Percentiles rank a stretch among this genome's conserved stretches.
These are phyloP conservation scores for Merodon equestris DNA, from an alignment of 2,888 invertebrate genomes.

Conservation along the genomic window DNA sequence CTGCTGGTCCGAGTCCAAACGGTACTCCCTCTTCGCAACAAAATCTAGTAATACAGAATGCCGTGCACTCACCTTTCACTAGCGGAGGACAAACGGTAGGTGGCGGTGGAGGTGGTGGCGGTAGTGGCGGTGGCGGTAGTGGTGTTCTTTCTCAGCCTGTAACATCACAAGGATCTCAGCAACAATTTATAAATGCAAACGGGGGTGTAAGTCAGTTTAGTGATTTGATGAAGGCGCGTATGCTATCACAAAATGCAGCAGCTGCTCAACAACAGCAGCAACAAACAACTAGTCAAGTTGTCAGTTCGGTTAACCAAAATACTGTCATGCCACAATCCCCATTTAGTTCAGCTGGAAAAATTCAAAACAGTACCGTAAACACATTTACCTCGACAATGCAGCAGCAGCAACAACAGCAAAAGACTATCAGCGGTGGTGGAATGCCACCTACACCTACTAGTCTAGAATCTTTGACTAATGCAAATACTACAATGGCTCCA, in stretches of 20 bases:
- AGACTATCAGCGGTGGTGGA: slow-evolving; percentile 73
- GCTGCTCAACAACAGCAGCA: slow-evolving; percentile 71
- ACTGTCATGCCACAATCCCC: slow-evolving; percentile 75
- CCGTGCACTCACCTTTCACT: slow-evolving; percentile 87
- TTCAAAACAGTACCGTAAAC: slow-evolving; percentile 70
- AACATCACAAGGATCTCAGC: slow-evolving; percentile 72
- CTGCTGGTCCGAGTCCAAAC: slow-evolving; percentile 89
- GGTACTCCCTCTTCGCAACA: slow-evolving; percentile 81
- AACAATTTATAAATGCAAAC: slow-evolving; percentile 80
- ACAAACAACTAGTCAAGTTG: slow-evolving; percentile 70
- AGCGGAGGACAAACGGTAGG: slow-evolving; percentile 70
- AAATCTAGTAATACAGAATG: slow-evolving; percentile 81
- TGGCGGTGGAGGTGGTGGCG: slow-evolving; percentile 68
- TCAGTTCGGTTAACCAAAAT: slow-evolving; percentile 67
- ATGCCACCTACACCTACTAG: slow-evolving; percentile 81
- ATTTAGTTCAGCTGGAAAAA: slow-evolving; percentile 72
- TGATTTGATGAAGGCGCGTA: slow-evolving; percentile 82
- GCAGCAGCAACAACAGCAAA: slow-evolving; percentile 73
- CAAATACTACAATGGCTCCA: slow-evolving; percentile 79
- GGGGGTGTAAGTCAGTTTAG: slow-evolving; percentile 81
- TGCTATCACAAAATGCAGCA: slow-evolving; percentile 74
- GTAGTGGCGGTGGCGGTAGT: slow-evolving; percentile 69
- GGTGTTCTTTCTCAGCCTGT: slow-evolving; percentile 75
- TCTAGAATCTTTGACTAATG: slow-evolving; percentile 78
- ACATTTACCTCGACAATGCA: slow-evolving; percentile 72